Conservation (phyloP, 2,888 invertebrate genomes). For the Drosophila meridionalis region DNA sequence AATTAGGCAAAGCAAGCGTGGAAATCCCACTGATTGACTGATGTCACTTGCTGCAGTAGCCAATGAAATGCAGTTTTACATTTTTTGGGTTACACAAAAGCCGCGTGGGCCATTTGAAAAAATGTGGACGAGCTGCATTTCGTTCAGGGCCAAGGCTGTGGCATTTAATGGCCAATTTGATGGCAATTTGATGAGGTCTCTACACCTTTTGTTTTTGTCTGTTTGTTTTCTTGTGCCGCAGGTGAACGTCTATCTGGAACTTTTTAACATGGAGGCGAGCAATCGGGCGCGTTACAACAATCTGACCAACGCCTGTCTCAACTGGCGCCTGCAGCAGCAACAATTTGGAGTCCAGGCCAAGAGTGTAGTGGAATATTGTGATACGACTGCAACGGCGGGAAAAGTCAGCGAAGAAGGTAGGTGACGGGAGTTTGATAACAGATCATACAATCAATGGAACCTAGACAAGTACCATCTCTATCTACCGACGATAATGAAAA, state of each 20-base stretch:
- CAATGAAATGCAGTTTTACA: constrained; percentile 48
- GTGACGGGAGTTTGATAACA: neutral
- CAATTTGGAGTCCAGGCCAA: constrained; percentile 68
- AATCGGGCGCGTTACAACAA: constrained; percentile 73
- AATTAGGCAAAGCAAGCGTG: constrained; percentile 25
- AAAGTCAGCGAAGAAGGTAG: constrained; percentile 68
- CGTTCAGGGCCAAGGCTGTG: constrained; percentile 58
- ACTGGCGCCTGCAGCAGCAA: constrained; percentile 66
- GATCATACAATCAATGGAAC: neutral
- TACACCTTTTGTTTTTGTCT: constrained; percentile 6
- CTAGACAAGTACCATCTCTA: too few relatives aligned
- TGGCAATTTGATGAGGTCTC: constrained; percentile 28
- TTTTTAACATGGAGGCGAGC: constrained; percentile 70
- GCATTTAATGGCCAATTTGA: constrained; percentile 37
- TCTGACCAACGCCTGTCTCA: constrained; percentile 78
- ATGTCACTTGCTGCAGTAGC: constrained; percentile 47
- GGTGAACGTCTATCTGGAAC: constrained; percentile 79
- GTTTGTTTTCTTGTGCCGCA: constrained; percentile 27
- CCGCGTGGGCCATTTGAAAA: constrained; percentile 15
- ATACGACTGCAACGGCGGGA: constrained; percentile 59
- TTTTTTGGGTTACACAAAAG: constrained; percentile 48
- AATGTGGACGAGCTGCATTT: constrained; percentile 47
- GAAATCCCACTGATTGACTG: constrained; percentile 59
- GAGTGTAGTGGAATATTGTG: constrained; percentile 81
- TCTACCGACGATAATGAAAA: too few relatives aligned